Evolutionary conservation across 2,888 invertebrate species (phyloP).

Genomic region (Daptonema setosum): DNA sequence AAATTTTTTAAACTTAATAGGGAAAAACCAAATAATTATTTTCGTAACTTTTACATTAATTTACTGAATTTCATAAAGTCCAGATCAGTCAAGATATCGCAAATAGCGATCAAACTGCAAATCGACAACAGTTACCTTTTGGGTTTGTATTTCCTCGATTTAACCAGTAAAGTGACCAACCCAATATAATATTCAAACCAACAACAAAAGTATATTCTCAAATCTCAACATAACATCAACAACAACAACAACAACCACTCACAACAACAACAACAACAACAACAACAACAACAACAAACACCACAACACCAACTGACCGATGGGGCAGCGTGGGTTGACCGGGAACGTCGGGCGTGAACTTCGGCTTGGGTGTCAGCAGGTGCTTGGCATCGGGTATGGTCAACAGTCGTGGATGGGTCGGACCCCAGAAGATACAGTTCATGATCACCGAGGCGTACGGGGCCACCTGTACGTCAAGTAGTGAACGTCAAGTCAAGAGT

Average conservation of each 20-base stretch:
- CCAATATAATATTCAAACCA: too few relatives aligned
- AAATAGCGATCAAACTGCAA: conserved; percentile 59
- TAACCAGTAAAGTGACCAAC: too few relatives aligned
- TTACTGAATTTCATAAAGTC: too few relatives aligned
- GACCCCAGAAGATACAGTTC: conserved; percentile 97
- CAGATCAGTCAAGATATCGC: conserved; percentile 96
- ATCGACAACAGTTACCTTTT: too few relatives aligned
- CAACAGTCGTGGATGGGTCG: conserved; percentile 76
- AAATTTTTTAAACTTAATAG: conserved; percentile 1
- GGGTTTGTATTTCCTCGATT: too few relatives aligned
- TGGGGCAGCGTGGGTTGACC: conserved; percentile 13
- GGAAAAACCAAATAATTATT: too few relatives aligned
- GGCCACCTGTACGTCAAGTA: conserved; percentile 66
- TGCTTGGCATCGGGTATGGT: conserved; percentile 95
- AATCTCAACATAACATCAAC: too few relatives aligned
- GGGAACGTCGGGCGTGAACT: conserved; percentile 12
- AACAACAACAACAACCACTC: too few relatives aligned
- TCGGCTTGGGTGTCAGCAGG: conserved; percentile 37
- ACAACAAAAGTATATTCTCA: too few relatives aligned
- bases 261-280: too few relatives aligned
- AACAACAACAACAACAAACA: not conserved
- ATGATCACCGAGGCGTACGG: conserved; percentile 88
- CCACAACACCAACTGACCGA: conserved; percentile 38
- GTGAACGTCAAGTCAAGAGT: not conserved
- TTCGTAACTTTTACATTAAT: too few relatives aligned